Evolutionary conservation across 2,113 vertebrate species (phyloP).

Genomic region (Campylomormyrus tamandua): DNA sequence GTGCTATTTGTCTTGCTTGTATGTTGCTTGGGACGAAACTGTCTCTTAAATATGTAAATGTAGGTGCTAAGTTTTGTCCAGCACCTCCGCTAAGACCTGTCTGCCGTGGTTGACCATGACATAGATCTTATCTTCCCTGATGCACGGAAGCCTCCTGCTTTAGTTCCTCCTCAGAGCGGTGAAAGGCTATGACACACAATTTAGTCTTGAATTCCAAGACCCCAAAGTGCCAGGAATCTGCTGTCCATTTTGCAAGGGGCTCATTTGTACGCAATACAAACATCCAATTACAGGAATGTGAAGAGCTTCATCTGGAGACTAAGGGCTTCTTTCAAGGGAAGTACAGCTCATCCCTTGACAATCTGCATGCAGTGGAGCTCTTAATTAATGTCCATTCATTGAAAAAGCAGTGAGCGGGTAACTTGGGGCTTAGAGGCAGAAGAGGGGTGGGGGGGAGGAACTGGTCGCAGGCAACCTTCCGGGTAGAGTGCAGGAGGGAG

Average conservation of each 20-base stretch:
- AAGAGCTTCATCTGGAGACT: conserved; percentile 18
- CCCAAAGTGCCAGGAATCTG: background rate
- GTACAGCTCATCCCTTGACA: conserved; percentile 3
- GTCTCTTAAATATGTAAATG: background rate
- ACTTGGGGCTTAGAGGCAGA: background rate
- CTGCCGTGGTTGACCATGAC: background rate
- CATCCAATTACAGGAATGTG: conserved; percentile 28
- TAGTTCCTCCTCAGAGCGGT: background rate
- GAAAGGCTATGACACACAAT: background rate
- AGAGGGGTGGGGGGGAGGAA: background rate
- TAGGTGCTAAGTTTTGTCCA: background rate
- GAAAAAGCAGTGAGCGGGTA: conserved; percentile 24
- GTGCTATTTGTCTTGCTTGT: background rate
- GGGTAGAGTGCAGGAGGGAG: background rate
- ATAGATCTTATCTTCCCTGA: background rate
- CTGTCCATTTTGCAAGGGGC: conserved; percentile 6
- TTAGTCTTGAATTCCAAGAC: background rate
- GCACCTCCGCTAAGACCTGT: background rate
- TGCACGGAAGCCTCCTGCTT: background rate
- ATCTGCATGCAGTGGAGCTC: conserved; percentile 18
- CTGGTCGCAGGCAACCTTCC: background rate
- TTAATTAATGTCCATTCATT: conserved; percentile 36
- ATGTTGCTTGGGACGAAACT: background rate
- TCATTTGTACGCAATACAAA: conserved; percentile 37
- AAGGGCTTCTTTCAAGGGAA: conserved; percentile 9